Evolutionary conservation across 2,113 vertebrate species (phyloP).

Genomic region (Heterochromis multidens): DNA sequence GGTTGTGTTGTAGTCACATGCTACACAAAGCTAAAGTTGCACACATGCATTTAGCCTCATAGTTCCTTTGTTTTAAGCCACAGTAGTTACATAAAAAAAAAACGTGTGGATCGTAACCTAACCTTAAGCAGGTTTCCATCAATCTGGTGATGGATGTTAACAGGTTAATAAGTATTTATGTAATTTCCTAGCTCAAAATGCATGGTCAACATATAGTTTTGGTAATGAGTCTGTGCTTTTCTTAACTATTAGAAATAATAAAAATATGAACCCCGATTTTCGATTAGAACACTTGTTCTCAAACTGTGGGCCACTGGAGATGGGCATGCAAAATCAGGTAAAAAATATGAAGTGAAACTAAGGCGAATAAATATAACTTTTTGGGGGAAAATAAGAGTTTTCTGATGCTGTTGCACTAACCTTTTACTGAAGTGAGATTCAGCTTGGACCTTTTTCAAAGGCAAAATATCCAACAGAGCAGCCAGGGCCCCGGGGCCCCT

Average conservation of each 20-base stretch:
- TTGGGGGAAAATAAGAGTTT: neutral
- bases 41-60: neutral
- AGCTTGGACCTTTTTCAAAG: too few relatives aligned
- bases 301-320: neutral
- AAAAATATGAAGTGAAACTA: neutral
- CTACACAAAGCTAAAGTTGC: neutral
- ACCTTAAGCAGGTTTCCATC: neutral
- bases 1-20: neutral
- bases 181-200: neutral
- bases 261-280: neutral
- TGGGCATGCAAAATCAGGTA: neutral
- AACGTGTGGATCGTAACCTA: neutral
- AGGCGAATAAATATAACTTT: neutral
- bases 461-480: too few relatives aligned
- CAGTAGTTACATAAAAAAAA: neutral
- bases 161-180: neutral
- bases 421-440: too few relatives aligned
- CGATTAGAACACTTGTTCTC: neutral
- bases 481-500: too few relatives aligned
- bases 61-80: neutral
- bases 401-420: too few relatives aligned
- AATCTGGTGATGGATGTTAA: neutral
- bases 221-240: neutral
- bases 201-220: neutral
- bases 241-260: neutral